These are phyloP conservation scores for Catajapyx aquilonaris DNA, from an alignment of 1,140 invertebrate species.

Conservation along the genomic window DNA sequence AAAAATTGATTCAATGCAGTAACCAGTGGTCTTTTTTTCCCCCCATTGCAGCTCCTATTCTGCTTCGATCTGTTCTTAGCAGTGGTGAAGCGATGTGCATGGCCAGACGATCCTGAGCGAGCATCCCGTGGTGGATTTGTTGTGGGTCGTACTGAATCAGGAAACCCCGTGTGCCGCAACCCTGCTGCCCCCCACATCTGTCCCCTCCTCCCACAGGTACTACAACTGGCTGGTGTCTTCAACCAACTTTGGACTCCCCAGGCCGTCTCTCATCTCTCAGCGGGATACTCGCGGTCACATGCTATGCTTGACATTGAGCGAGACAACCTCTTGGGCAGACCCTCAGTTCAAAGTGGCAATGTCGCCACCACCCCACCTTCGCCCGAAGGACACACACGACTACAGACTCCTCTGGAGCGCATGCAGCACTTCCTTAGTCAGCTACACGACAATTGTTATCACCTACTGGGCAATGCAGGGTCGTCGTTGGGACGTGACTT, in stretches of 20 bases:
- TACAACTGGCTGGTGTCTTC: conserved; percentile 39
- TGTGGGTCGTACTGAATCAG: conserved; percentile 41
- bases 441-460: conserved; percentile 49
- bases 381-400: conserved; percentile 16
- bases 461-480: conserved; percentile 54
- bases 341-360: conserved; percentile 19
- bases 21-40: too few species aligned
- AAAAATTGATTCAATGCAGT: too few species aligned
- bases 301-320: conserved; percentile 47
- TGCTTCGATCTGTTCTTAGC: conserved; percentile 55
- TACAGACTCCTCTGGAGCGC: conserved; percentile 37
- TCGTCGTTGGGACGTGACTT: conserved; percentile 29
- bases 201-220: conserved; percentile 42
- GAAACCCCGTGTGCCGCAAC: conserved; percentile 59
- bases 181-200: conserved; percentile 61
- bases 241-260: conserved; percentile 57
- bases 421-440: conserved; percentile 59
- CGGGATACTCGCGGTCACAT: conserved; percentile 43
- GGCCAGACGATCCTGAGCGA: conserved; percentile 52
- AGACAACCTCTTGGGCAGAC: conserved; percentile 37
- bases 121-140: conserved; percentile 62
- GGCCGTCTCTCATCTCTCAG: conserved; percentile 32
- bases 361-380: conserved; percentile 8
- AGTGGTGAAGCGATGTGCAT: conserved; percentile 62
- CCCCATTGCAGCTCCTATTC: conserved; percentile 35